These are phyloP conservation scores for Reticulitermes lucifugus DNA, from an alignment of 2,888 invertebrate genomes.

Conservation along the genomic window DNA sequence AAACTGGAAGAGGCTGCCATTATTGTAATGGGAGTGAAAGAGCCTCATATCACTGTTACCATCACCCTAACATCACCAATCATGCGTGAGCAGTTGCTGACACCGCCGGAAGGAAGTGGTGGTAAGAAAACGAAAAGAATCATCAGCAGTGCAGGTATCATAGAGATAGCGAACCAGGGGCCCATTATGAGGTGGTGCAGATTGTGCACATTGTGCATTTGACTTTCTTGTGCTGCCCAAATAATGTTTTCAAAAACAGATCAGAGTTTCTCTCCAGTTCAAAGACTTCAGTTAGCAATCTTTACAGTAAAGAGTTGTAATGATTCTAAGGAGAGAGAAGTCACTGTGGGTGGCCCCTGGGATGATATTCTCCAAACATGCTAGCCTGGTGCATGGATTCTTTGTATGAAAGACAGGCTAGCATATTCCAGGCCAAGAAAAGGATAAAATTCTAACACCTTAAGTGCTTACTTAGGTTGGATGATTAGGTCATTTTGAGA, in stretches of 20 bases:
- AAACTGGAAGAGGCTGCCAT: constrained; percentile 88
- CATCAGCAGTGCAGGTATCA: constrained; percentile 46
- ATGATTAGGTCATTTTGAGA: constrained; percentile 25
- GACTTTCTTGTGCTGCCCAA: constrained; percentile 17
- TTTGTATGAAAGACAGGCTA: constrained; percentile 51
- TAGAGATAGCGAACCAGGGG: constrained; percentile 48
- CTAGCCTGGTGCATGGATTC: constrained; percentile 53
- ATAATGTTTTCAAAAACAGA: constrained; percentile 17
- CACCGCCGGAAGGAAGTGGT: constrained; percentile 55
- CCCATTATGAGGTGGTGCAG: constrained; percentile 18
- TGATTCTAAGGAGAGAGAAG: constrained; percentile 20
- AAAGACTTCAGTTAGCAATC: constrained; percentile 27
- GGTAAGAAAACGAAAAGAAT: constrained; percentile 52
- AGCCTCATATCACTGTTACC: constrained; percentile 76
- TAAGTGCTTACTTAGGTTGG: constrained; percentile 10
- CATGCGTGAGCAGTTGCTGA: constrained; percentile 79
- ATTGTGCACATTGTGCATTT: background rate
- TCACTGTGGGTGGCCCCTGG: constrained; percentile 52
- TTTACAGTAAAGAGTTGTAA: constrained; percentile 33
- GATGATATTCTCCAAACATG: constrained; percentile 52
- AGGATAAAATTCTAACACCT: constrained; percentile 52
- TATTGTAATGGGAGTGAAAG: constrained; percentile 81
- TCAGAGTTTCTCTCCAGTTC: constrained; percentile 37
- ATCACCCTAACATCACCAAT: constrained; percentile 94
- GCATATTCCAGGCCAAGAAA: constrained; percentile 56